phyloP scores from a whole-genome alignment of 2,888 invertebrate genomes.

The Cryptocheilus praepositus region DNA sequence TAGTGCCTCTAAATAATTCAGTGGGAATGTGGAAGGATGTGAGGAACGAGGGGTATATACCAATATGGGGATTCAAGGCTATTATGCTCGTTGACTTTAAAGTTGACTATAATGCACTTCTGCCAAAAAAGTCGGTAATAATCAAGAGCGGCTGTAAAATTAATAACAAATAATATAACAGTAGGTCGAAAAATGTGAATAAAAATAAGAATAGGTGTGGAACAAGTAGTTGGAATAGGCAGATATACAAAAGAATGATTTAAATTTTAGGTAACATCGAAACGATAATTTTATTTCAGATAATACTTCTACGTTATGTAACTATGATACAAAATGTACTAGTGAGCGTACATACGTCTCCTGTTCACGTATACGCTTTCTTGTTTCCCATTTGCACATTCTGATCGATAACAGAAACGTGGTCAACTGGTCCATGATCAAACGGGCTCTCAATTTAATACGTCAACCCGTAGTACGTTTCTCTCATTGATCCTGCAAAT shows the following conservation, averaged over 20 bases:
- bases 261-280: slow-evolving; percentile 57
- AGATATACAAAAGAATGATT: too few species aligned
- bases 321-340: slow-evolving; percentile 64
- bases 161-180: too few species aligned
- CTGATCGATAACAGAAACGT: not conserved
- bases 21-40: slow-evolving; percentile 49
- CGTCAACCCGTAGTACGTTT: too few species aligned
- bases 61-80: too few species aligned
- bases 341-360: slow-evolving; percentile 29
- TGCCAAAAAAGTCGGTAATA: not conserved
- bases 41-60: slow-evolving; percentile 21
- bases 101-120: not conserved
- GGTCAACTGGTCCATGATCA: too few species aligned
- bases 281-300: slow-evolving; percentile 65
- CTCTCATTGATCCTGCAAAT: not conserved
- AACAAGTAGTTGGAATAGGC: too few species aligned
- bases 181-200: too few species aligned
- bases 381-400: not conserved
- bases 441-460: too few species aligned
- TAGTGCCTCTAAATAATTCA: slow-evolving; percentile 72
- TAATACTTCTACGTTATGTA: slow-evolving; percentile 56
- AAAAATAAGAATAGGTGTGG: too few species aligned
- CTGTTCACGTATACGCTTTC: slow-evolving; percentile 4
- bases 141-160: too few species aligned
- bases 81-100: slow-evolving; percentile 1